Conservation (phyloP, 2,888 invertebrate genomes). For the Mythimna albipuncta region DNA sequence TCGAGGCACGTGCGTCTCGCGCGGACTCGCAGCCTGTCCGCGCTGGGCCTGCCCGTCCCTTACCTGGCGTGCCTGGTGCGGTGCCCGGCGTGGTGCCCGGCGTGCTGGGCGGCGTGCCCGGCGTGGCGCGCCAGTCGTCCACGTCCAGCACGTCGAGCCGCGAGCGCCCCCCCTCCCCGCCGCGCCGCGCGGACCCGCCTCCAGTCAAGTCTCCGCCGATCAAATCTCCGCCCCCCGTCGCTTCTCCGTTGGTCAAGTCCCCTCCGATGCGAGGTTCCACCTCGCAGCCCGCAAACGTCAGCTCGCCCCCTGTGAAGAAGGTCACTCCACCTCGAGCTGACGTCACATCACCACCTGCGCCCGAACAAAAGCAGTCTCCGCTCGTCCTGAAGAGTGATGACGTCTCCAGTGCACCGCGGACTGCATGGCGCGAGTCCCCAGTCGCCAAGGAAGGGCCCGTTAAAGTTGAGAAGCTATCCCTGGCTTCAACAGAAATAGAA, state of each 20-base stretch:
- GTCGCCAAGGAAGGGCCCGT: conserved; percentile 67
- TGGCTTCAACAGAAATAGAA: conserved; percentile 46
- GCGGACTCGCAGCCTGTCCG: conserved; percentile 37
- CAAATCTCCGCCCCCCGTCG: conserved; percentile 57
- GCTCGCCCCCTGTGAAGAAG: conserved; percentile 62
- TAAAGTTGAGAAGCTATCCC: conserved; percentile 57
- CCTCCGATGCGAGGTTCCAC: conserved; percentile 25
- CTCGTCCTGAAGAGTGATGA: conserved; percentile 63
- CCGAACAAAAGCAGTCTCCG: conserved; percentile 31
- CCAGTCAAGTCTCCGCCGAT: conserved; percentile 48
- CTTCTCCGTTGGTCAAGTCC: conserved; percentile 46
- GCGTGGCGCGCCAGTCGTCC: conserved; percentile 44
- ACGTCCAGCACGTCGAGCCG: conserved; percentile 44
- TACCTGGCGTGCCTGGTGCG: conserved; percentile 20
- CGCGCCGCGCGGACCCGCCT: conserved; percentile 32
- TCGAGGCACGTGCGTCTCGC: conserved; percentile 75
- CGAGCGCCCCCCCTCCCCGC: conserved; percentile 51
- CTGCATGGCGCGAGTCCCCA: conserved; percentile 69
- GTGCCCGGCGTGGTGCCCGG: conserved; percentile 7
- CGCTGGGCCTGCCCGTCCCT: conserved; percentile 14
- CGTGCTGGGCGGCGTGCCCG: conserved; percentile 16
- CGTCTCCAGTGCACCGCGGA: conserved; percentile 41
- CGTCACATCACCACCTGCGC: conserved; percentile 47
- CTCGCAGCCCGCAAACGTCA: conserved; percentile 11
- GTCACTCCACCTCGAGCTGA: conserved; percentile 60